Evolutionary conservation across 2,797 vertebrate species (phyloP).

Genomic region (Heliangelus exortis): DNA sequence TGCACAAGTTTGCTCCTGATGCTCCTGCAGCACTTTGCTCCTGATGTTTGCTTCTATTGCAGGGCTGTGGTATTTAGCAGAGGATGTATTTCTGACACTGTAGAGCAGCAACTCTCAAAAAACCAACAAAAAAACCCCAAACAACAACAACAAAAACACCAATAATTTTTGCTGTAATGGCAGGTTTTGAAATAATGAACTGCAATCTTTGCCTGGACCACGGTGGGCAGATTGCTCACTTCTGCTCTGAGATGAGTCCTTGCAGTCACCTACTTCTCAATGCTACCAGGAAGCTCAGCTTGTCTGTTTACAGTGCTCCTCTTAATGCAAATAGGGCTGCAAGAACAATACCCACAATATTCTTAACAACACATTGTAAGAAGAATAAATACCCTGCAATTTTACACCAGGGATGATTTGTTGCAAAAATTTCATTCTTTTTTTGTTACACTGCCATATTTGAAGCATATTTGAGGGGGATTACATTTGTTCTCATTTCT

Average conservation of each 20-base stretch:
- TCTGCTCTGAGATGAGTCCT: not conserved
- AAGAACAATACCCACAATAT: not conserved
- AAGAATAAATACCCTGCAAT: not conserved
- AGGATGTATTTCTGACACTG: not conserved
- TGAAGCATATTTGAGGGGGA: not conserved
- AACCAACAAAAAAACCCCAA: no score
- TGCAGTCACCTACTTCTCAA: not conserved
- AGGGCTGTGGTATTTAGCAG: not conserved
- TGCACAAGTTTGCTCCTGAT: not conserved
- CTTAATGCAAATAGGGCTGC: not conserved
- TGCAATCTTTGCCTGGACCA: not conserved
- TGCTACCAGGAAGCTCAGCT: not conserved
- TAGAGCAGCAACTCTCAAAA: not conserved
- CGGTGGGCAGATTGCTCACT: rapidly evolving
- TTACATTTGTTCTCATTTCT: not conserved
- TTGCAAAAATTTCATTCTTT: not conserved
- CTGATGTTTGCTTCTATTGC: not conserved
- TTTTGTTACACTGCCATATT: not conserved
- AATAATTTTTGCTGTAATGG: not conserved
- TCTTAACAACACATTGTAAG: not conserved
- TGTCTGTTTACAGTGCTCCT: not conserved
- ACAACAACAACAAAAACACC: no score
- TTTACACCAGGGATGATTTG: not conserved
- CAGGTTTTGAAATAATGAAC: not conserved
- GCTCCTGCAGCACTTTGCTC: not conserved